Evolutionary conservation across 2,888 invertebrate genomes (phyloP), one percentile per base, ranked within the genome.

Genomic region (Alcis repandata): DNA sequence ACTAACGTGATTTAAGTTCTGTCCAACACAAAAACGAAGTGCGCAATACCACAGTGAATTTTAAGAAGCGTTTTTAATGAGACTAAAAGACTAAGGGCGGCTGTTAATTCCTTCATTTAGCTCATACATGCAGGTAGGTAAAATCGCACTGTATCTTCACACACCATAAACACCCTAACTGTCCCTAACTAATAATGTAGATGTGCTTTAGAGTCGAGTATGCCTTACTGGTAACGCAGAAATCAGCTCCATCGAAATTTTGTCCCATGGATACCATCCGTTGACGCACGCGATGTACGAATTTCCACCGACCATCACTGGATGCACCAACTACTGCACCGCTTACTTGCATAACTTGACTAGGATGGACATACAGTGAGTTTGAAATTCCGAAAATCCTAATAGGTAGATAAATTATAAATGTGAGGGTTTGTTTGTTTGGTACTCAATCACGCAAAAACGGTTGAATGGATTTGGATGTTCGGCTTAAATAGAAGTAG

Each of bases 301-400:
- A 74, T 93, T 93, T 71, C 91, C 87, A 10, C 86, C 92, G 0
- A 93, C 93, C 1, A 86, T 92, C 57, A 92, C 92, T 27, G 92
- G 91, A 3, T 90, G 91, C 71, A 85, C 88, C 20, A 92, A 90
- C 74, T 91, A 91, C 68, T 84, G 85, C 67, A 87, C 88, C 1
- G 85, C 91, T 1, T 91, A 87, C 67, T 73, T 93, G 13, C 93
- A 92, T 68, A 93, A 93, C 68, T 74, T 88, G 33, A 93, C 92
- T 0, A 82, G 93, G 69, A 92, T 93, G 92, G 84, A 86, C 22
- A 89, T 92, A 73, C 93, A 93, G 93, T 93, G 57, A 61, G 79
- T 69, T 27, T 7, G 32, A 8, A 10, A 13, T 40, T 3, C 20
- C 3, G 6, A 41, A n/a, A 36, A 36, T 36, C 36, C 9, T 36